These are phyloP conservation scores for Mesoclemmys tuberculata DNA, from an alignment of 2,113 vertebrate genomes.

Conservation along the genomic window DNA sequence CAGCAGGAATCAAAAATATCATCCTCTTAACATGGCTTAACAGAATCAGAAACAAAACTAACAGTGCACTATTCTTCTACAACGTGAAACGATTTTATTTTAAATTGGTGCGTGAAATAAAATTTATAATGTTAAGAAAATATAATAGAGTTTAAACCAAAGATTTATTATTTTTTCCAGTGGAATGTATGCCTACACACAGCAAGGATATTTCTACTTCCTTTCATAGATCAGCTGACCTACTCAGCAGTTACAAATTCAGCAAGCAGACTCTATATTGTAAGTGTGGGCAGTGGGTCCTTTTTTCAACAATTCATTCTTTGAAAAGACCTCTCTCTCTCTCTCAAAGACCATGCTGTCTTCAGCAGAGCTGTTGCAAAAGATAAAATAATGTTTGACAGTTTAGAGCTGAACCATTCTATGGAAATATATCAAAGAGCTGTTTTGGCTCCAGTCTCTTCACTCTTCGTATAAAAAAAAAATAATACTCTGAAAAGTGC, in stretches of 20 bases:
- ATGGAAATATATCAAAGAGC: neutral
- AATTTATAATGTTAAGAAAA: neutral
- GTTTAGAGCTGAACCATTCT: neutral
- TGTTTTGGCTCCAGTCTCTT: neutral
- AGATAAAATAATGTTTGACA: neutral
- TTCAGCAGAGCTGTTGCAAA: neutral
- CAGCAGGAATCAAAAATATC: neutral
- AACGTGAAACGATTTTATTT: neutral
- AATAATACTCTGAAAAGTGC: neutral
- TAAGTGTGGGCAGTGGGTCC: neutral
- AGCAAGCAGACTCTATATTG: neutral
- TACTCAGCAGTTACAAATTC: neutral
- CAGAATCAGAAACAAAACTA: neutral
- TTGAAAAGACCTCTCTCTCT: neutral
- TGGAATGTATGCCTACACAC: neutral
- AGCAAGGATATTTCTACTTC: neutral
- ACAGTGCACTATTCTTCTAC: neutral
- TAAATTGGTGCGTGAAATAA: neutral
- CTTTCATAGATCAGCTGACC: neutral
- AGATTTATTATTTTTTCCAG: neutral
- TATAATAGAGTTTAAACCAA: neutral
- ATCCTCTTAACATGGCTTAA: neutral
- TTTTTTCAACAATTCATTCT: neutral
- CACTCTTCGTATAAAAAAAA: neutral
- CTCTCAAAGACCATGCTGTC: neutral